Conservation (phyloP, 2,888 invertebrate genomes). For the Dinocampus coccinellae region DNA sequence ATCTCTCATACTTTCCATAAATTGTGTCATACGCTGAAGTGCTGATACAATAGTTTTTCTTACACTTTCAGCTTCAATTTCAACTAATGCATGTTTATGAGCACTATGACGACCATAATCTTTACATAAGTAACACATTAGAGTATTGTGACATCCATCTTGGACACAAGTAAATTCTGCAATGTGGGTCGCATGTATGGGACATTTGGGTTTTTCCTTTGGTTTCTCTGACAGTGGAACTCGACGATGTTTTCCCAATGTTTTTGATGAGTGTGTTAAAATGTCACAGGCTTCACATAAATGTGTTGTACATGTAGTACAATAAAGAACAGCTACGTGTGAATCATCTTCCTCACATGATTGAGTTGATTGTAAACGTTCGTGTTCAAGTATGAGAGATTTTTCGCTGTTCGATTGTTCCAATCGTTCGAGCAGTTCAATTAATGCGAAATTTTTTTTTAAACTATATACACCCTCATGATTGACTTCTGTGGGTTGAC, state of each 20-base stretch:
- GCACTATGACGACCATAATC: conserved; percentile 73
- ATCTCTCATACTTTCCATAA: conserved; percentile 72
- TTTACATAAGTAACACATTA: conserved; percentile 74
- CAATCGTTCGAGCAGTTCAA: conserved; percentile 72
- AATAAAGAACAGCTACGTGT: conserved; percentile 72
- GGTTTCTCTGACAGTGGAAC: conserved; percentile 74
- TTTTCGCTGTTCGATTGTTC: conserved; percentile 65
- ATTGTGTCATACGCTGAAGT: conserved; percentile 71
- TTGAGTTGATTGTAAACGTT: conserved; percentile 55
- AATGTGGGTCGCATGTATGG: conserved; percentile 71
- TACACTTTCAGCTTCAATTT: conserved; percentile 73
- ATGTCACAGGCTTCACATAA: conserved; percentile 72
- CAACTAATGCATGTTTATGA: conserved; percentile 72
- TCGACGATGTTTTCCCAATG: conserved; percentile 71
- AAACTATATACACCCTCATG: conserved; percentile 70
- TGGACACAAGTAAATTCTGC: conserved; percentile 74
- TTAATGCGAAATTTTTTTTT: conserved; percentile 74
- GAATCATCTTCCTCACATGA: conserved; percentile 73
- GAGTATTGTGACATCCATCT: conserved; percentile 71
- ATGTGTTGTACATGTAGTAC: conserved; percentile 72
- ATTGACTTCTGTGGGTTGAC: conserved; percentile 71
- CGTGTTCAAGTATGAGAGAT: conserved; percentile 57
- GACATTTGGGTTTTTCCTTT: conserved; percentile 72
- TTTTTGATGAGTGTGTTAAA: conserved; percentile 71
- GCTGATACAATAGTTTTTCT: conserved; percentile 70